Percentiles rank a stretch among this genome's conserved stretches.
Conservation (phyloP, 2,797 vertebrate genomes). For the Tapera naevia region DNA sequence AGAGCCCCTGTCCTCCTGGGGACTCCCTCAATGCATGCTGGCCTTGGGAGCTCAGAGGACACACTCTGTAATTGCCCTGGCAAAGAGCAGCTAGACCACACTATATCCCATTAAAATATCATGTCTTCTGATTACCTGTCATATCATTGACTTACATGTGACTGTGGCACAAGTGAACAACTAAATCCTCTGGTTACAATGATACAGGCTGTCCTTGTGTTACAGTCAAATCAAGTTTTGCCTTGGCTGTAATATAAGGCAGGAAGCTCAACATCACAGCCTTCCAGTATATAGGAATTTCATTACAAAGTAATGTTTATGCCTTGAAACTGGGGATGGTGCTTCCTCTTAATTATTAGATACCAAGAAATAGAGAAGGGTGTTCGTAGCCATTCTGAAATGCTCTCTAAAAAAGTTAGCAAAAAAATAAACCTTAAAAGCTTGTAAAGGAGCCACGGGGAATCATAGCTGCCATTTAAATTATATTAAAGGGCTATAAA, state of each 20-base stretch:
- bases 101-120: rapidly evolving
- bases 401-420: constrained; percentile 2
- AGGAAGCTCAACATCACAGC: background rate
- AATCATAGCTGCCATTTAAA: constrained; percentile 61
- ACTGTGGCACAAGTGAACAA: background rate
- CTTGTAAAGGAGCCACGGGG: constrained; percentile 39
- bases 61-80: rapidly evolving
- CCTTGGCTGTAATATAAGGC: background rate
- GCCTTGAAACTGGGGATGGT: background rate
- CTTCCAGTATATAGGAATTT: background rate
- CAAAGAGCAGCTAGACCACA: background rate
- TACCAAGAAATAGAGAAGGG: background rate
- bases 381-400: background rate
- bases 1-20: background rate
- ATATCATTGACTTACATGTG: background rate
- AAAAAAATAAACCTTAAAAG: constrained; percentile 46
- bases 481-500: constrained; percentile 65
- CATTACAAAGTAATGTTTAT: background rate
- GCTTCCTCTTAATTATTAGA: background rate
- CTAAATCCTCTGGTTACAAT: background rate
- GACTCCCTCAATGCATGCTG: background rate
- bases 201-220: rapidly evolving
- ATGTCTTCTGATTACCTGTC: background rate
- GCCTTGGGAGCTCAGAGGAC: background rate
- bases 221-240: background rate